A percentile compares a stretch with the other conserved stretches of the same genome.
These are phyloP conservation scores for Centropus bengalensis DNA, from an alignment of 2,113 vertebrate genomes.

Conservation along the genomic window DNA sequence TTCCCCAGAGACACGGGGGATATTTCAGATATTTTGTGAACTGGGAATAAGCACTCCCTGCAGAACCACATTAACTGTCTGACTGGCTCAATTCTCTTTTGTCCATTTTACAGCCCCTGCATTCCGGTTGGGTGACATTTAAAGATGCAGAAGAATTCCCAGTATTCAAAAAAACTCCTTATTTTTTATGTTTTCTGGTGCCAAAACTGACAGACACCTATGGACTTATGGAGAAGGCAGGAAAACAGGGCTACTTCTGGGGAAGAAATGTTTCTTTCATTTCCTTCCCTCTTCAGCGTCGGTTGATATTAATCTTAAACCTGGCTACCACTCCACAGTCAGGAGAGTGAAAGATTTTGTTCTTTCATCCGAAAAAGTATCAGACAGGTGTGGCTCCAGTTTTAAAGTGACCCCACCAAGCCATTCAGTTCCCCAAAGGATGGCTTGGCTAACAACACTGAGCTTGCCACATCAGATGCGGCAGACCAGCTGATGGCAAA, in stretches of 20 bases:
- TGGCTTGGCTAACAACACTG: neutral
- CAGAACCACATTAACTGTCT: neutral
- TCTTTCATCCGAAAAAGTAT: slow-evolving; percentile 37
- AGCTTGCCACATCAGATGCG: neutral
- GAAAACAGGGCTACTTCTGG: slow-evolving; percentile 41
- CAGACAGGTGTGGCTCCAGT: neutral
- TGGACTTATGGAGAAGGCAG: slow-evolving; percentile 33
- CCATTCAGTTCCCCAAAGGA: slow-evolving; percentile 16
- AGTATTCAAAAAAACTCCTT: slow-evolving; percentile 35
- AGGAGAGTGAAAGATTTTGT: slow-evolving; percentile 18
- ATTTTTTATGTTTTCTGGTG: slow-evolving; percentile 46
- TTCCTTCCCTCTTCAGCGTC: slow-evolving; percentile 17
- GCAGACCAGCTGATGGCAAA: neutral
- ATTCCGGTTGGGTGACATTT: slow-evolving; percentile 13
- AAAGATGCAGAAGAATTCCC: slow-evolving; percentile 38
- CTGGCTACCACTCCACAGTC: neutral
- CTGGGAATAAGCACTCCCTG: neutral
- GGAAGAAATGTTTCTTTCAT: slow-evolving; percentile 62
- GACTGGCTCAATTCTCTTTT: slow-evolving; percentile 27
- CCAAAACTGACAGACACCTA: slow-evolving; percentile 48
- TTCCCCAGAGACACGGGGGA: neutral
- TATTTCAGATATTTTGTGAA: slow-evolving; percentile 18
- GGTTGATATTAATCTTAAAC: slow-evolving; percentile 54
- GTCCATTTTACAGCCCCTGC: neutral
- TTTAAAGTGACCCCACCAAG: slow-evolving; percentile 13